Conservation (phyloP, 64 coral and sea anemone genomes). For the Astreopora myriophthalma region DNA sequence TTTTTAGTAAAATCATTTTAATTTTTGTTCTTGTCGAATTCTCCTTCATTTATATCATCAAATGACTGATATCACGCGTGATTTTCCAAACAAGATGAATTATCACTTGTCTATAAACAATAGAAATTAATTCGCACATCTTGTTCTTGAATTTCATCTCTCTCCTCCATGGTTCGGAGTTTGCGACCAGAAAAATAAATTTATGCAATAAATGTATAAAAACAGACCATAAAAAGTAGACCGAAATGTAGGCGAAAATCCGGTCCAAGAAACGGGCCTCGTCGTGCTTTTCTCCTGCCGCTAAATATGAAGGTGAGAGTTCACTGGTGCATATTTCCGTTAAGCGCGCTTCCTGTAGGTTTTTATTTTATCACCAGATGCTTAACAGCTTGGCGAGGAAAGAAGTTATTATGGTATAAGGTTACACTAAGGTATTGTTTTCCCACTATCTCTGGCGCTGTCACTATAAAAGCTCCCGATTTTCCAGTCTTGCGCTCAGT, state of each 20-base stretch:
- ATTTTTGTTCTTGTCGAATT: not conserved
- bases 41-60: not conserved
- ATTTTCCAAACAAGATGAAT: not conserved
- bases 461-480: not conserved
- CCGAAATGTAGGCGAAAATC: not conserved
- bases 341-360: not conserved
- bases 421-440: slow-evolving; percentile 13
- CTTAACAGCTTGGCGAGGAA: not conserved
- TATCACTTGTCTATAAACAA: not conserved
- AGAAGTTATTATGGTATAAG: not conserved
- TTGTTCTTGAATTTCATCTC: not conserved
- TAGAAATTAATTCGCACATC: not conserved
- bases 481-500: not conserved
- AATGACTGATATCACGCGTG: not conserved
- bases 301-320: slow-evolving; percentile 4
- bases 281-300: not conserved
- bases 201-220: not conserved
- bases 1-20: not conserved
- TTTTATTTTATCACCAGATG: not conserved
- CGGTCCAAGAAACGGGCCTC: not conserved
- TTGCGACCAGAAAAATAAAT: not conserved
- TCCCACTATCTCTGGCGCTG: not conserved
- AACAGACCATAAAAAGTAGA: not conserved
- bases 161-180: not conserved
- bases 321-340: not conserved